These are phyloP conservation scores for Phainopepla nitens DNA, from an alignment of 2,113 vertebrate genomes.

Conservation along the genomic window DNA sequence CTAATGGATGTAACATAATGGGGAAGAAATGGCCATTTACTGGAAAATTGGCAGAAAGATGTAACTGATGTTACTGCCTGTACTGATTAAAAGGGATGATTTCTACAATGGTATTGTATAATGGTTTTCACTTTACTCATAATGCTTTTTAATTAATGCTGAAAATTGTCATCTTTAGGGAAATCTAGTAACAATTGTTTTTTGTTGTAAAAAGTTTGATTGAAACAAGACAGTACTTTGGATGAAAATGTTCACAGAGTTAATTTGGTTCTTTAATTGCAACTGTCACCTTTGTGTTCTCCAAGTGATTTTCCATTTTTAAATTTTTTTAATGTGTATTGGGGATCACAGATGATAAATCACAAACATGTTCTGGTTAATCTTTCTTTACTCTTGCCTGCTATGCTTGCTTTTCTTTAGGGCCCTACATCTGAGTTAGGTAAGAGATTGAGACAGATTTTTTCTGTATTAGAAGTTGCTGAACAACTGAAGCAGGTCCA, in stretches of 20 bases:
- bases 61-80: slow-evolving; percentile 6
- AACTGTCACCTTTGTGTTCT: background rate
- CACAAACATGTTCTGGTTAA: background rate
- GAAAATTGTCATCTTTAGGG: background rate
- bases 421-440: background rate
- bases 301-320: background rate
- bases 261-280: background rate
- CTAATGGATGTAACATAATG: background rate
- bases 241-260: background rate
- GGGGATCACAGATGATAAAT: background rate
- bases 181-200: background rate
- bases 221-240: background rate
- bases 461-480: background rate
- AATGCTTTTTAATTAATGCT: slow-evolving; percentile 30
- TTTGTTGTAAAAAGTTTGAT: background rate
- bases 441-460: background rate
- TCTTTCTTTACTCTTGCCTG: background rate
- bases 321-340: no score
- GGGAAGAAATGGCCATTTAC: background rate
- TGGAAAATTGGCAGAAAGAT: background rate
- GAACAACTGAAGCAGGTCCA: background rate
- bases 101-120: slow-evolving; percentile 5
- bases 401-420: background rate
- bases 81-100: background rate
- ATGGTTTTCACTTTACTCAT: background rate